Evolutionary conservation across 2,797 vertebrate species (phyloP).

Genomic region (Choloepus didactylus): DNA sequence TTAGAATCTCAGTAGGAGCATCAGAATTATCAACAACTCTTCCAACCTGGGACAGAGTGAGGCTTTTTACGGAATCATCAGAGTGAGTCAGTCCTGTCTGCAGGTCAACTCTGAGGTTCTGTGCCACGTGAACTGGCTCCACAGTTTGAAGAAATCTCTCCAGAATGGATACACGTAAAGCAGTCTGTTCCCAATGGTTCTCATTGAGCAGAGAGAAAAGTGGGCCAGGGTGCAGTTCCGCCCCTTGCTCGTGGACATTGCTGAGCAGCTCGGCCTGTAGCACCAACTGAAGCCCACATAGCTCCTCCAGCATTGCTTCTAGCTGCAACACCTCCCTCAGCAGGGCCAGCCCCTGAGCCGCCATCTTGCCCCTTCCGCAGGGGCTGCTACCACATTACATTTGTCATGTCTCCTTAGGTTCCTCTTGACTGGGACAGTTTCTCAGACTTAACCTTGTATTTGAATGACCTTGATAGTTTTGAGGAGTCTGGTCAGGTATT

Average conservation of each 20-base stretch:
- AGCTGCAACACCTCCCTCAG: conserved; percentile 89
- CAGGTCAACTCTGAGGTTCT: too few species aligned
- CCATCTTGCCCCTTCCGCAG: conserved; percentile 77
- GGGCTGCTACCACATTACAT: too few species aligned
- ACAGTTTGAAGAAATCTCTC: too few species aligned
- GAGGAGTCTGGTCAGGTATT: background rate
- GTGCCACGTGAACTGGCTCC: too few species aligned
- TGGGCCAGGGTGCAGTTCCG: conserved; percentile 89
- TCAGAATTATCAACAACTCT: too few species aligned
- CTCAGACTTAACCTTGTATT: background rate
- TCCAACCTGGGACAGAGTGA: too few species aligned
- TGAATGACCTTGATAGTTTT: background rate
- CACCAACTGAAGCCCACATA: conserved; percentile 92
- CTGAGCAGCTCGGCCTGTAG: conserved; percentile 90
- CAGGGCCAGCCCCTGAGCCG: conserved; percentile 83
- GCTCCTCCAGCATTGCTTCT: conserved; percentile 91
- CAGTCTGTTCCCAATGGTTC: conserved; percentile 86
- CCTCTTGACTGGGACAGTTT: background rate
- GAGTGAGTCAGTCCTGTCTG: too few species aligned
- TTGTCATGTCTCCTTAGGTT: background rate
- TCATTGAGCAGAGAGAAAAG: conserved; percentile 92
- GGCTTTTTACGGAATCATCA: too few species aligned
- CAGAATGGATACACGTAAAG: too few species aligned
- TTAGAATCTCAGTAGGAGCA: too few species aligned
- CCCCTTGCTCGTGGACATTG: conserved; percentile 88